Percentiles rank a stretch among this genome's conserved stretches.
Evolutionary conservation across 2,888 invertebrate genomes (phyloP).

Genomic region (Hyposoter dolosus): DNA sequence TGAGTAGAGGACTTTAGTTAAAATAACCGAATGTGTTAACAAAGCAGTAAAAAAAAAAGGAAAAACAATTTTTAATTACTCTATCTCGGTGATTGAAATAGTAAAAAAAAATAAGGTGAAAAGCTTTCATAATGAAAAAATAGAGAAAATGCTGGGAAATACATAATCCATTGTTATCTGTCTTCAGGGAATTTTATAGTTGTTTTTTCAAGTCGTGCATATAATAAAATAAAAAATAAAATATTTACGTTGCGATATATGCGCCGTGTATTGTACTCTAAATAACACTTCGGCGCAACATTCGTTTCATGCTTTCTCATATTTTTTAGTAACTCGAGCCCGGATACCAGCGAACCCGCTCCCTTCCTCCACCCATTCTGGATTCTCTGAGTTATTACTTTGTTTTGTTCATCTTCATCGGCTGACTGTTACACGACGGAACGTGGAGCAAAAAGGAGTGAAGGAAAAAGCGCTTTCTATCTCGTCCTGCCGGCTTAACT

Average conservation of each 20-base stretch:
- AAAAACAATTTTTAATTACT: no score
- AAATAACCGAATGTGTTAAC: no score
- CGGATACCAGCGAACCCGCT: background rate
- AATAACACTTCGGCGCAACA: constrained; percentile 8
- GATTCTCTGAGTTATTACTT: constrained; percentile 12
- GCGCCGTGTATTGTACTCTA: background rate
- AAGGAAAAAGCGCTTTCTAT: background rate
- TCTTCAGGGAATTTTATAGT: background rate
- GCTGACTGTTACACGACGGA: background rate
- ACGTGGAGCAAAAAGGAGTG: background rate
- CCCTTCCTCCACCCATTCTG: background rate
- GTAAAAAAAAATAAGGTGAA: background rate
- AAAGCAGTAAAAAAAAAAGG: no score
- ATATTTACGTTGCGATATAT: constrained; percentile 1
- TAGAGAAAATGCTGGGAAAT: background rate
- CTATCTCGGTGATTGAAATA: no score
- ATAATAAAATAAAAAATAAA: no score
- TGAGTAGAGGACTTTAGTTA: no score
- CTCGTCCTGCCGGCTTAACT: background rate
- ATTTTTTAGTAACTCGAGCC: background rate
- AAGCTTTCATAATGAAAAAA: background rate
- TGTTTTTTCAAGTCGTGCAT: background rate
- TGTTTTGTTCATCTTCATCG: constrained; percentile 6
- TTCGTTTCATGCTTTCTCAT: constrained; percentile 6
- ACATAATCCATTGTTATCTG: background rate